Evolutionary conservation across 2,113 vertebrate genomes (phyloP), one percentile per base, ranked within the genome.

Genomic region (Archocentrus centrarchus): DNA sequence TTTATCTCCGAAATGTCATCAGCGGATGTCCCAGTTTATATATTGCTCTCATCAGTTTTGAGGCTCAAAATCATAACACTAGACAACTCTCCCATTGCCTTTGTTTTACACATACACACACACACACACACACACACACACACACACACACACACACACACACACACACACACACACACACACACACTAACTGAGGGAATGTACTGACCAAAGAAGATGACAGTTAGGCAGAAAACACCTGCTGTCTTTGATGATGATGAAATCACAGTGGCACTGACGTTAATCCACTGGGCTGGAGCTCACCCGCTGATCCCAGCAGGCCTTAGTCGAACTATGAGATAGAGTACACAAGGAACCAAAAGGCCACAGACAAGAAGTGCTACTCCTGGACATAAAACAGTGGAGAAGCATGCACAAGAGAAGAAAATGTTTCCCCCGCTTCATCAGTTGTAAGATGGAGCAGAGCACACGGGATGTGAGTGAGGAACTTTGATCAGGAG

Each of bases 191-290:
- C 57, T 47, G 68, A 86, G 57, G 24, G 20, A 84, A 80, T 80
- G 50, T 59, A 66, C 55, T 58, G 80, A 83, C 63, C 79, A 59
- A 53, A 80, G 60, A 78, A 37, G 76, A 75, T 37, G 55, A 57
- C 68, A 24, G 86, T 30, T 82, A 24, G 81, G 85, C 61, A 80
- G 80, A 50, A 84, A 88, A 84, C 70, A 81, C 80, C 79, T 73
- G 73, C 85, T 83, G 39, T 44, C 77, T 92, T 84, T 90, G 78
- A 86, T 87, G 80, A 73, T 81, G 85, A 84, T 82, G 75, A 83
- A 89, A 90, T 87, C 75, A 91, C 91, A 92, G 86, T 80, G 6
- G 18, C 73, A 73, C 24, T 47, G 57, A 61, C 22, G 17, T 35
- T 75, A 41, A 81, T 80, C 39, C 79, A 41, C 8, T 2, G 63